Conservation (phyloP, 2,113 vertebrate genomes). For the Cavia porcellus region DNA sequence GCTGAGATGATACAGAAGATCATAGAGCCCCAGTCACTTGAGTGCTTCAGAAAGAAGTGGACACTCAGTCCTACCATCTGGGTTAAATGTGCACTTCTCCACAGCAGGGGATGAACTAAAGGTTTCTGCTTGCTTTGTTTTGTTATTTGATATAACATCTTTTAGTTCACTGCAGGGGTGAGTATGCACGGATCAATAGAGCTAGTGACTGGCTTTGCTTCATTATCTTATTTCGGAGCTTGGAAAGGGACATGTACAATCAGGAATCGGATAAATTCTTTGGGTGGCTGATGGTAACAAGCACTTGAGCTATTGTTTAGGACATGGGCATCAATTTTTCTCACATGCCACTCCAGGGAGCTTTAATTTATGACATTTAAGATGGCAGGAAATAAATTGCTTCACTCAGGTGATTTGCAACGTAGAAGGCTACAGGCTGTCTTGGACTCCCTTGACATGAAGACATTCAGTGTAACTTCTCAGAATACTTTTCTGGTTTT, state of each 20-base stretch:
- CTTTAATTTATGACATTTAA: background rate
- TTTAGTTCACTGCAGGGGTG: background rate
- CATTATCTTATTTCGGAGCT: background rate
- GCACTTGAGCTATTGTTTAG: background rate
- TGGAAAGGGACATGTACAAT: background rate
- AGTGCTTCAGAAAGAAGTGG: background rate
- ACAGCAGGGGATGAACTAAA: background rate
- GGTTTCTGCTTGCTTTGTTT: background rate
- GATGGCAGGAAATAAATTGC: background rate
- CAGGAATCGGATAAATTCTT: background rate
- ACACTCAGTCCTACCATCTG: too few species aligned
- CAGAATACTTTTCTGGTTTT: background rate
- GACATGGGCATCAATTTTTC: background rate
- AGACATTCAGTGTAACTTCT: background rate
- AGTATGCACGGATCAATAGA: background rate
- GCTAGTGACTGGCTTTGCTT: background rate
- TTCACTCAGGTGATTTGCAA: background rate
- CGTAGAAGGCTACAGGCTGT: background rate
- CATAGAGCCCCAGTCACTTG: accelerated
- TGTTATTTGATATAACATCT: background rate
- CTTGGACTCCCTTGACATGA: background rate
- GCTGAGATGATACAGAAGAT: background rate
- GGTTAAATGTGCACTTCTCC: background rate
- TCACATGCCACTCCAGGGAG: background rate
- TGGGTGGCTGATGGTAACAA: background rate